These are phyloP conservation scores for Anolis sagrei DNA, from an alignment of 2,113 vertebrate species.

Conservation along the genomic window DNA sequence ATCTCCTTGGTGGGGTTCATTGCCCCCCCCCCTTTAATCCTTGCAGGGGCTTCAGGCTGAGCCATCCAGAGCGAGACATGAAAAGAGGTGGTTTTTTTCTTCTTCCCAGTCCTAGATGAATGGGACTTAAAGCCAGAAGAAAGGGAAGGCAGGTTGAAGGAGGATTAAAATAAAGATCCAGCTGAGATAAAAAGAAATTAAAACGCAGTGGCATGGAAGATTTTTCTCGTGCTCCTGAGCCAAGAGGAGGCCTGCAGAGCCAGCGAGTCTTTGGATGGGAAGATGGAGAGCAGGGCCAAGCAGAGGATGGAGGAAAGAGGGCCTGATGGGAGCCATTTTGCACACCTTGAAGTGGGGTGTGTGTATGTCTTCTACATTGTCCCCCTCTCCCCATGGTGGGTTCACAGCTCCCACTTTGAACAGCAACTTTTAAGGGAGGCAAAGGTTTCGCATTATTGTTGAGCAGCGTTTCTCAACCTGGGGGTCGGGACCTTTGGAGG, in stretches of 20 bases:
- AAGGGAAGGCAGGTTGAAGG: background rate
- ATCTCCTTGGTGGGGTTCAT: background rate
- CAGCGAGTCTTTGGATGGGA: background rate
- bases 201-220: background rate
- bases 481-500: no score
- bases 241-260: background rate
- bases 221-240: background rate
- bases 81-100: background rate
- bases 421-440: no score
- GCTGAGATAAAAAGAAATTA: background rate
- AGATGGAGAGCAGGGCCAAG: background rate
- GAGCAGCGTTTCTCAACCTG: no score
- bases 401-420: no score
- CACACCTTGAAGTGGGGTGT: background rate
- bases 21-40: background rate
- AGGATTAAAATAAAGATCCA: constrained; percentile 1
- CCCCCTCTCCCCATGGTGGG: no score
- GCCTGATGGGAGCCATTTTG: background rate
- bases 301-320: background rate
- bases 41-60: background rate
- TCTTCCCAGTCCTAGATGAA: background rate
- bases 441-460: no score
- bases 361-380: no score
- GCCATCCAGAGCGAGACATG: fast-evolving
- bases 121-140: background rate